phyloP scores from a whole-genome alignment of 2,797 vertebrate genomes.

The Phrynocephalus forsythii region DNA sequence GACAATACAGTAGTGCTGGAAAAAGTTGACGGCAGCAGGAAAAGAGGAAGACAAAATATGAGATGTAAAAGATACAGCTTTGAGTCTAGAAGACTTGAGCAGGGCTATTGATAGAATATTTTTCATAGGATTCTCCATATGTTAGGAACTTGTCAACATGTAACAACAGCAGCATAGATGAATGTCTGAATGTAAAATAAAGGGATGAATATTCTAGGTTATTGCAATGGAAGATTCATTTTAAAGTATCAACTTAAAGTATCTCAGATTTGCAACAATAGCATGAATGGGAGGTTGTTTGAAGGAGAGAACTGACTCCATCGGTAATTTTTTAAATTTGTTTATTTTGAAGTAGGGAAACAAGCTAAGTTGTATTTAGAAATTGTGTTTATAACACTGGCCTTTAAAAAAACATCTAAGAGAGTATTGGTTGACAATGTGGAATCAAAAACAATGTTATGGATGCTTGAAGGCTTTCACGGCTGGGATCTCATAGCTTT shows the following conservation, averaged over 20 bases:
- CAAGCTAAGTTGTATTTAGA: background rate
- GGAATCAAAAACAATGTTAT: background rate
- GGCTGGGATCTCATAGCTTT: too few relatives aligned
- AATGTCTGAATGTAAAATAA: background rate
- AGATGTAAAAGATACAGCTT: too few relatives aligned
- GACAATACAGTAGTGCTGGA: background rate
- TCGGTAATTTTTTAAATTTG: background rate
- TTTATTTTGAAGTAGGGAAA: background rate
- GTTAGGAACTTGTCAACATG: too few relatives aligned
- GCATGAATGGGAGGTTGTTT: background rate
- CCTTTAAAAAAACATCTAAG: background rate
- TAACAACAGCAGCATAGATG: background rate
- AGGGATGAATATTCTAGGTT: background rate
- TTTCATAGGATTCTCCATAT: too few relatives aligned
- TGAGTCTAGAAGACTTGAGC: too few relatives aligned
- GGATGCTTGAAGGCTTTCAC: too few relatives aligned
- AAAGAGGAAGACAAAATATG: too few relatives aligned
- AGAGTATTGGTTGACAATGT: background rate
- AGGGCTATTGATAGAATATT: too few relatives aligned
- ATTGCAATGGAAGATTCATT: background rate
- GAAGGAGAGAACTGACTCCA: background rate
- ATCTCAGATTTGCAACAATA: background rate
- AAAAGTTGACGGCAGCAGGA: background rate
- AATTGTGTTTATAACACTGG: background rate
- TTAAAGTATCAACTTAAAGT: background rate